Conservation (phyloP, 2,113 vertebrate species). For the Candoia aspera region DNA sequence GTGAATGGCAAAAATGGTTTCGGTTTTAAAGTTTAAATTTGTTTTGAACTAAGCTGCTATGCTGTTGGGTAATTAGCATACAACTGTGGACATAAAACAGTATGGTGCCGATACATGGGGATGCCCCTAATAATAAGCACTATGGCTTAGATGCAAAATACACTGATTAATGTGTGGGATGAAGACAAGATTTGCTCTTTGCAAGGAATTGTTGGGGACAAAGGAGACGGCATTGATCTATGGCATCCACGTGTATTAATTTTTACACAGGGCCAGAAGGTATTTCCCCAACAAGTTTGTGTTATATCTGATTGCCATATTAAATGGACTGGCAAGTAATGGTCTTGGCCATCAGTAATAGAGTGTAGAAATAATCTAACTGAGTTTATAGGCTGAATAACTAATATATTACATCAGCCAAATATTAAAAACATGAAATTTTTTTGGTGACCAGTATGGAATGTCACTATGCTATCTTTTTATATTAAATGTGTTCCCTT, state of each 20-base stretch:
- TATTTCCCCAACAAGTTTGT: neutral
- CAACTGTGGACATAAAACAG: neutral
- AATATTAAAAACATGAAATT: neutral
- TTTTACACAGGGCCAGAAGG: neutral
- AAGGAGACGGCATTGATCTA: neutral
- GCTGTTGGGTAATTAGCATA: neutral
- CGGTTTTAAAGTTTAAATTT: neutral
- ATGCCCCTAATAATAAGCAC: neutral
- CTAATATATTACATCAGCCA: neutral
- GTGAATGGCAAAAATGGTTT: neutral
- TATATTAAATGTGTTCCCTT: neutral
- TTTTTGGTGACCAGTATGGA: neutral
- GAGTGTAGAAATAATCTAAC: neutral
- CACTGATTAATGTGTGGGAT: neutral
- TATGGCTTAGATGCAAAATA: neutral
- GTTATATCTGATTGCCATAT: neutral
- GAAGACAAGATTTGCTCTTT: neutral
- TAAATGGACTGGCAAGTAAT: neutral
- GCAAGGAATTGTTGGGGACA: neutral
- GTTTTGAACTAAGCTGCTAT: neutral
- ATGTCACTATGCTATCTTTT: neutral
- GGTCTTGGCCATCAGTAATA: neutral
- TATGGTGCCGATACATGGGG: neutral
- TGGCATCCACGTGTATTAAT: neutral
- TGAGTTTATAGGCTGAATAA: neutral